Evolutionary conservation across 2,113 vertebrate genomes (phyloP), one percentile per base, ranked within the genome.

Genomic region (Telmatochromis brachygnathus): DNA sequence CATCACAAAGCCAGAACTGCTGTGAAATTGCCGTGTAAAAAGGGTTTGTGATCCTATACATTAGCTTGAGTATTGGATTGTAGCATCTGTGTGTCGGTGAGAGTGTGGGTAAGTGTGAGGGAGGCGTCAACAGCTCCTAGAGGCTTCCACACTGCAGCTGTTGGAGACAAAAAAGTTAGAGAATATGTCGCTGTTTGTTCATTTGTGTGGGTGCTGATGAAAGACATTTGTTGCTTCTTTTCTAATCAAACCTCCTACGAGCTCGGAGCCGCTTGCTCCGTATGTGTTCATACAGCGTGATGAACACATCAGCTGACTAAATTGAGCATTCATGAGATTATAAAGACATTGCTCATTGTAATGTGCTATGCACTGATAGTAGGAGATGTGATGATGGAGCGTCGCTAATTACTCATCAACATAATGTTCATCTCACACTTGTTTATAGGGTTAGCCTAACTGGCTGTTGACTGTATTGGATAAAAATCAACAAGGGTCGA

Each of bases 181-280:
- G 56, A 91, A 91, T 58, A 79, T 79, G 89, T 85, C 77, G 55
- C 45, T 26, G 56, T 42, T 88, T 3, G n/a, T 91, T 83, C 55
- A 90, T 80, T 26, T 5, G 35, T 62, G 89, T 89, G 86, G 85
- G 88, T n/a, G 88, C 70, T 13, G 5, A 53, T 55, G 73, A 21
- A 17, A 68, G 90, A 84, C 79, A 45, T 85, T 42, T 86, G 88
- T 88, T 94, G 84, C 60, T 81, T 45, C 55, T 82, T 39, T 58
- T 81, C 53, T 88, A 53, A 83, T 84, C 83, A 55, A 60, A 33
- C 88, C 85, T 90, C 91, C 87, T 15, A 82, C 73, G 8, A 58
- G 70, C 77, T 62, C 2, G 1, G 37, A 53, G 42, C 42, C 10
- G 73, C 45, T 53, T 33, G 17, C 14, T 17, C 45, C 14, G 2